These are phyloP conservation scores for Triops longicaudatus DNA, from an alignment of 1,140 invertebrate species.

Conservation along the genomic window DNA sequence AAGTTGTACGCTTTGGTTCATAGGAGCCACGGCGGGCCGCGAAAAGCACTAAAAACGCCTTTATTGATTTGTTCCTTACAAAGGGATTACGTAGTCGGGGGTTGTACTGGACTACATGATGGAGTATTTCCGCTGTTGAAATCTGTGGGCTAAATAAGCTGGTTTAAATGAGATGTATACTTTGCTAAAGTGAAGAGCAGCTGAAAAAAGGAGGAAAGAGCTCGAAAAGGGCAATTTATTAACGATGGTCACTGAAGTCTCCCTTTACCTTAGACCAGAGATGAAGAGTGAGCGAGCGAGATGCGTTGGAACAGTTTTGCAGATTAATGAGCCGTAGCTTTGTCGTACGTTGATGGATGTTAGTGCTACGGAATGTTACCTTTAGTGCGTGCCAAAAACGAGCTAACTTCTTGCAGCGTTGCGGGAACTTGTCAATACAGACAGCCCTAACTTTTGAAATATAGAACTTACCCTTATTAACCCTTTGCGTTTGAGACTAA, in stretches of 20 bases:
- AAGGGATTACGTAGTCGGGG: too few species aligned
- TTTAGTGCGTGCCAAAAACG: constrained; percentile 9
- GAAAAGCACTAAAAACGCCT: too few species aligned
- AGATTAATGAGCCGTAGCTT: constrained; percentile 15
- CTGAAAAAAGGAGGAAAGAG: not conserved
- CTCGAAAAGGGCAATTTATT: not conserved
- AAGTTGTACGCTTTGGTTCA: too few species aligned
- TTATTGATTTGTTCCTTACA: too few species aligned
- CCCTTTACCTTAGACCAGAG: not conserved
- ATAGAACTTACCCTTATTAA: not conserved
- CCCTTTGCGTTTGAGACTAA: not conserved
- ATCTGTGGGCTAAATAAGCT: too few species aligned
- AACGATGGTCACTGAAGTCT: not conserved
- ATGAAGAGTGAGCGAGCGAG: not conserved
- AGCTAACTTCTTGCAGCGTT: not conserved
- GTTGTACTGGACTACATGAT: too few species aligned
- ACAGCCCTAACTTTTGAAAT: not conserved
- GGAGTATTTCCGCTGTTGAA: too few species aligned
- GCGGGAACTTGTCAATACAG: not conserved
- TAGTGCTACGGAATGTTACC: not conserved
- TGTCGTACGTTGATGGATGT: constrained; percentile 3
- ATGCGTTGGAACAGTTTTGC: not conserved
- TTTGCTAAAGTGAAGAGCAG: too few species aligned
- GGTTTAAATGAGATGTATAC: too few species aligned
- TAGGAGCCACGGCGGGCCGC: too few species aligned